These are phyloP conservation scores for Agrotis segetum DNA, from an alignment of 2,888 invertebrate species.

Conservation along the genomic window DNA sequence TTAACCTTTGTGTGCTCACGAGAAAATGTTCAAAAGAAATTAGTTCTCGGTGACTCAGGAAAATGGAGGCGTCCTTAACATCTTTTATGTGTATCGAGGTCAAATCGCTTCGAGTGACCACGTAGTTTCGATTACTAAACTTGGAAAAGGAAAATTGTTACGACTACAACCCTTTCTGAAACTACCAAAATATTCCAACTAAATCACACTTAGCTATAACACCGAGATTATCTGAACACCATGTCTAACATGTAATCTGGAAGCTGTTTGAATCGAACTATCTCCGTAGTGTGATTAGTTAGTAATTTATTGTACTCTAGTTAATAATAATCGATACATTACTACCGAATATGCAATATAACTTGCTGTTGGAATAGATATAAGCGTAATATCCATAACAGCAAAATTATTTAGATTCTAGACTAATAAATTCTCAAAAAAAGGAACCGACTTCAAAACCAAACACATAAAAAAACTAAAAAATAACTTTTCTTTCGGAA, in stretches of 20 bases:
- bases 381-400: no score
- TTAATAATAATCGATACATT: no score
- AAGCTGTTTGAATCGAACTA: neutral
- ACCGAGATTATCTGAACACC: neutral
- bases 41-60: conserved; percentile 30
- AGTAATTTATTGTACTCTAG: neutral
- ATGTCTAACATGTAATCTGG: neutral
- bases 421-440: no score
- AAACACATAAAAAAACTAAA: no score
- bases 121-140: neutral
- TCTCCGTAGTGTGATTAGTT: neutral
- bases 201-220: neutral
- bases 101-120: neutral
- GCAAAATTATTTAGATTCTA: no score
- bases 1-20: conserved; percentile 30
- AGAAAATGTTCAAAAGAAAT: conserved; percentile 39
- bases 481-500: no score
- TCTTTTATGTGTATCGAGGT: neutral
- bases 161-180: no score
- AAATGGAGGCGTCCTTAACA: conserved; percentile 24
- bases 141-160: no score
- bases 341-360: no score
- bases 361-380: no score
- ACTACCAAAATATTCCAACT: conserved; percentile 1
- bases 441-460: no score